Conservation (phyloP, 2,113 vertebrate genomes). For the Nanger granti region DNA sequence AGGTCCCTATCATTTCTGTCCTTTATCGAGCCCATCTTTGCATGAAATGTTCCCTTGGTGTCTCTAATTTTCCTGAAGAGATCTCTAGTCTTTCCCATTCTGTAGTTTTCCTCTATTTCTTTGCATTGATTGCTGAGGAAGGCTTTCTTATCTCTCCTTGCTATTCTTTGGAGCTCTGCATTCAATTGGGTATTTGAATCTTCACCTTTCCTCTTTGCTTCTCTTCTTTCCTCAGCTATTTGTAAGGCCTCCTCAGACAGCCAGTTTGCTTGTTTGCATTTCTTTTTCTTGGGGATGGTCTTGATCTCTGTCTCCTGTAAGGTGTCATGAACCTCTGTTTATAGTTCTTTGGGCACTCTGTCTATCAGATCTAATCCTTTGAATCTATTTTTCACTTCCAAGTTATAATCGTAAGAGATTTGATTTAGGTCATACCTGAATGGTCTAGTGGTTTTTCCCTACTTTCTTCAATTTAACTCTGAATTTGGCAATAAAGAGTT, state of each 20-base stretch:
- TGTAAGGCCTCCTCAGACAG: neutral
- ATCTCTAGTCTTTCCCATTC: neutral
- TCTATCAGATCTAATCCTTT: neutral
- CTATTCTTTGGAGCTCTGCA: neutral
- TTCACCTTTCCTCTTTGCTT: neutral
- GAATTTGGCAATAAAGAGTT: neutral
- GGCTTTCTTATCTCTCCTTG: neutral
- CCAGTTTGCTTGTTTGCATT: neutral
- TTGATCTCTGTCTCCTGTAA: neutral
- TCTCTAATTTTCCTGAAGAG: neutral
- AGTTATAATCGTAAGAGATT: fast-evolving
- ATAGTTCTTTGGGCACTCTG: neutral
- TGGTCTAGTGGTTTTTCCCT: neutral
- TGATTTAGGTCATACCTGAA: neutral
- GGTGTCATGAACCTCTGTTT: neutral
- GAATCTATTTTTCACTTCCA: neutral
- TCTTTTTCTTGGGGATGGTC: neutral
- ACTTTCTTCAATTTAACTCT: neutral
- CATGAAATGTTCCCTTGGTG: neutral
- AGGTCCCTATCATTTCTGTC: neutral
- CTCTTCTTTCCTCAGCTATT: neutral
- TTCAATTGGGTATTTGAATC: neutral
- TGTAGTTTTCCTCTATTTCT: neutral
- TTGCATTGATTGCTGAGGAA: neutral
- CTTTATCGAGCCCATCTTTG: neutral